Evolutionary conservation across 2,797 vertebrate species (phyloP).

Genomic region (Chrysocyon brachyurus): DNA sequence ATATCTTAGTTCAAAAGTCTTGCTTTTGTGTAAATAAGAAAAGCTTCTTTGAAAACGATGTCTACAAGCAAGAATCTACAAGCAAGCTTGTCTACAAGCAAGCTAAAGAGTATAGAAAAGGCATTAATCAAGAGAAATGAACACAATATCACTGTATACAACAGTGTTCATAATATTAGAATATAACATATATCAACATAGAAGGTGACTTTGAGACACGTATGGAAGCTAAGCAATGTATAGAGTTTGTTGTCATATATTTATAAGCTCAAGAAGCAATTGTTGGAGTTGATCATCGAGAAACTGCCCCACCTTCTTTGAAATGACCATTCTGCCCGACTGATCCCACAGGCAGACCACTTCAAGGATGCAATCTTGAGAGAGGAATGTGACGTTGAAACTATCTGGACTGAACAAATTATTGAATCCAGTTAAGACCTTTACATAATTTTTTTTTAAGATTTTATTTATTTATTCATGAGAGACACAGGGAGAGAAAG

Average conservation of each 20-base stretch:
- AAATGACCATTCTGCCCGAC: no score
- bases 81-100: background rate
- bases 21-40: slow-evolving; percentile 69
- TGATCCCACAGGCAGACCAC: background rate
- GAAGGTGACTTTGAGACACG: background rate
- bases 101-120: slow-evolving; percentile 21
- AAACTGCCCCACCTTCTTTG: background rate
- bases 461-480: background rate
- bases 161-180: background rate
- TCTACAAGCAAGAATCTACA: slow-evolving; percentile 2
- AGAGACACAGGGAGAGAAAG: no score
- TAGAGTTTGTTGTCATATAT: background rate
- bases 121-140: background rate
- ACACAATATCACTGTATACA: background rate
- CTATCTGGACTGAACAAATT: background rate
- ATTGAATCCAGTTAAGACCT: background rate
- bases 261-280: background rate
- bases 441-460: background rate
- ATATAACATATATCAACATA: background rate
- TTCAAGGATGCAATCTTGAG: background rate
- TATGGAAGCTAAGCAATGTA: background rate
- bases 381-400: background rate
- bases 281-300: background rate
- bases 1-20: slow-evolving; percentile 60
- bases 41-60: slow-evolving; percentile 55